A percentile compares a stretch with the other conserved stretches of the same genome.
phyloP scores from a whole-genome alignment of 2,888 invertebrate species.

The Fragum sueziense region DNA sequence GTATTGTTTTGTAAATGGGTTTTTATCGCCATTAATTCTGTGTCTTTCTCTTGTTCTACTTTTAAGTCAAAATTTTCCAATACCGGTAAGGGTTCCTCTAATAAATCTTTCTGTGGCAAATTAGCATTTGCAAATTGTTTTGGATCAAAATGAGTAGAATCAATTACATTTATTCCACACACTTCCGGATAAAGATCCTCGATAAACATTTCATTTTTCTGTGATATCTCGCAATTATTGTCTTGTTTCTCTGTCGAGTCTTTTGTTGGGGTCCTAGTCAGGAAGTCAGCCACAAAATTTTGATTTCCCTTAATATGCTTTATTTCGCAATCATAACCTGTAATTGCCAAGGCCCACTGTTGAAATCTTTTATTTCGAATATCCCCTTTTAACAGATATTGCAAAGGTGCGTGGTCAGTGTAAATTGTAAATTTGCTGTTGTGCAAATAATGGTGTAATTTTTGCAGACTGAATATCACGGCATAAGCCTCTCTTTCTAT shows the following conservation, averaged over 20 bases:
- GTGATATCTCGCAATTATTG: not conserved
- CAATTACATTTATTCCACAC: not conserved
- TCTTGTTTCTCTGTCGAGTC: not conserved
- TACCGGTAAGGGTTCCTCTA: not conserved
- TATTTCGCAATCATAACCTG: conserved; percentile 1
- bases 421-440: not conserved
- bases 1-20: not conserved
- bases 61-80: not conserved
- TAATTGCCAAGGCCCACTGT: not conserved
- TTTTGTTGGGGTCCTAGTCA: not conserved
- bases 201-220: not conserved
- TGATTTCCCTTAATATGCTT: not conserved
- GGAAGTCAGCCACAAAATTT: not conserved
- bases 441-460: not conserved
- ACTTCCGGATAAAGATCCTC: not conserved
- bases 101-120: not conserved
- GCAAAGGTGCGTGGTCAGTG: not conserved
- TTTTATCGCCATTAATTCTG: not conserved
- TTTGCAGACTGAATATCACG: not conserved
- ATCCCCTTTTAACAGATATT: not conserved
- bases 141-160: too few species aligned
- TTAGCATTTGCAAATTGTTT: too few species aligned
- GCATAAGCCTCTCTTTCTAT: conserved; percentile 8
- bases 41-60: not conserved
- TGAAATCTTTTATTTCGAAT: not conserved